These are phyloP conservation scores for Gymnopithys bicolor DNA, from an alignment of 2,797 vertebrate genomes.

Conservation along the genomic window DNA sequence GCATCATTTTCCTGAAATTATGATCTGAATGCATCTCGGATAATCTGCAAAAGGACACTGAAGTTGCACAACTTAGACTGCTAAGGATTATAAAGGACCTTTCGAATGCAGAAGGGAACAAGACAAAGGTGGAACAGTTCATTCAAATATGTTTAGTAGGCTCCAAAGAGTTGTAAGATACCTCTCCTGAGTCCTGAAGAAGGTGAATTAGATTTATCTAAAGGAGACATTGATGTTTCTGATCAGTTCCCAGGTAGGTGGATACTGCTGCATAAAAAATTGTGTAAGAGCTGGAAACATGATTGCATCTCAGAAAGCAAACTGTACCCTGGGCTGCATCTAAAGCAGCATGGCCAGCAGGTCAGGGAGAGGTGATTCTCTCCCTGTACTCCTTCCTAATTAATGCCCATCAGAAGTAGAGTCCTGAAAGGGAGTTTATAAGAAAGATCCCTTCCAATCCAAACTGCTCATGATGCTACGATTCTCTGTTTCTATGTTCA, in stretches of 20 bases:
- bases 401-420: not conserved
- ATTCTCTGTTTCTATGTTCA: not conserved
- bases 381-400: not conserved
- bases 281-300: not conserved
- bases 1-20: not conserved
- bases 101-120: not conserved
- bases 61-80: not conserved
- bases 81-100: not conserved
- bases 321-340: not conserved
- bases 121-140: accelerated
- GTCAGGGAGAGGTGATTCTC: not conserved
- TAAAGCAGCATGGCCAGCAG: not conserved
- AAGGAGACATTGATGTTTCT: not conserved
- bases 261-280: not conserved
- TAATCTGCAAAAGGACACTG: not conserved
- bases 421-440: not conserved
- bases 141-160: not conserved
- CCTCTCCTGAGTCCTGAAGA: not conserved
- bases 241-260: not conserved
- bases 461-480: not conserved
- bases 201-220: not conserved
- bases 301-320: not conserved
- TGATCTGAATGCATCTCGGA: not conserved
- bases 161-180: not conserved
- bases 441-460: not conserved